phyloP scores from a whole-genome alignment of 2,113 vertebrate genomes.

The Amazona vittata region DNA sequence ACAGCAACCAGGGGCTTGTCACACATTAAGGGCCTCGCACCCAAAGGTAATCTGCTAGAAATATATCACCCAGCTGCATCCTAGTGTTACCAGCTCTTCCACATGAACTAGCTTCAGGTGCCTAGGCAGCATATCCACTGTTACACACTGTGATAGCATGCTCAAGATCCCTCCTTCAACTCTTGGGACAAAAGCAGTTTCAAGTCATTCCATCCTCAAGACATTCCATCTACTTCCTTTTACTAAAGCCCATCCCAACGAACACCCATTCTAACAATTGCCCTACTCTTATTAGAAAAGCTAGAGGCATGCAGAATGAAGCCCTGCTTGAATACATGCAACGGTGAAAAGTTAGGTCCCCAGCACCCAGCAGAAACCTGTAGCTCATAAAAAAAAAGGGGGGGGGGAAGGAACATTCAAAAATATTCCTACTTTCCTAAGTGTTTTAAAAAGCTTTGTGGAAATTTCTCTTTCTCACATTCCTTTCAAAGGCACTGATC shows the following conservation, averaged over 20 bases:
- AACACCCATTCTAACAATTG: not conserved
- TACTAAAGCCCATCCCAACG: not conserved
- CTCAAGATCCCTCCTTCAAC: not conserved
- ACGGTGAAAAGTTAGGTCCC: not conserved
- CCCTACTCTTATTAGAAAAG: not conserved
- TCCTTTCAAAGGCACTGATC: not conserved
- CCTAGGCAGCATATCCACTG: not conserved
- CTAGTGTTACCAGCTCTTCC: not conserved
- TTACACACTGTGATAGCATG: not conserved
- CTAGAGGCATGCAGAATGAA: not conserved
- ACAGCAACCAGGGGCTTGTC: not conserved
- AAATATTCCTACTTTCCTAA: not conserved
- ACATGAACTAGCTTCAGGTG: not conserved
- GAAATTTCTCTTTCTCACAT: not conserved
- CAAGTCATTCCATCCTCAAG: not conserved
- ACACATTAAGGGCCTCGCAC: accelerated
- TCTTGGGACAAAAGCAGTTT: not conserved
- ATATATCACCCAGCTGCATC: not conserved
- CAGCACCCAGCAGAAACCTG: not conserved
- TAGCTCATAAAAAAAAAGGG: not conserved
- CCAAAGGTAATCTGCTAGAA: not conserved
- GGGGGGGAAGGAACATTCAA: not conserved
- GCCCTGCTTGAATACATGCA: accelerated
- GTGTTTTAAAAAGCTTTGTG: not conserved
- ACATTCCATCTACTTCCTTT: not conserved